Percentiles rank a stretch among this genome's conserved stretches.
Evolutionary conservation across 2,113 vertebrate genomes (phyloP).

Genomic region (Tupaia chinensis): DNA sequence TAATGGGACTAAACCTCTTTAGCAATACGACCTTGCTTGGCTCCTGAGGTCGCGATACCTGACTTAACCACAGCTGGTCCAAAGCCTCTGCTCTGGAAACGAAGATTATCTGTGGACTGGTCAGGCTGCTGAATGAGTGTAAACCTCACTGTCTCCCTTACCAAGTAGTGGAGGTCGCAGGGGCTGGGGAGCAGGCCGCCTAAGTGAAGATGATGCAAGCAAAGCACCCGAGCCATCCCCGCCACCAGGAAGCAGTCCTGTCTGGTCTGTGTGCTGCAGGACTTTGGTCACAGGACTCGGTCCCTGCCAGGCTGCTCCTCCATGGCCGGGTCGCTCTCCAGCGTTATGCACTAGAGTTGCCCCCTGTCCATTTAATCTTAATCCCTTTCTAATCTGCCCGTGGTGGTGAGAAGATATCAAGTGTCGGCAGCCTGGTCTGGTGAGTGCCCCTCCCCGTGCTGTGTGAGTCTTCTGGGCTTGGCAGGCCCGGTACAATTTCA

Average conservation of each 20-base stretch:
- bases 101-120: background rate
- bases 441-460: background rate
- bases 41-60: background rate
- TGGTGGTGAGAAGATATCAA: slow-evolving; percentile 66
- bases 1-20: background rate
- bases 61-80: background rate
- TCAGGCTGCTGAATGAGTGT: background rate
- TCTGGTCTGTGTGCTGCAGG: background rate
- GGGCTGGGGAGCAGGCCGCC: background rate
- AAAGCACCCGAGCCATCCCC: rapidly evolving
- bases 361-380: slow-evolving; percentile 34
- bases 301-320: background rate
- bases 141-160: background rate
- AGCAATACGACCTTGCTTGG: background rate
- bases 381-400: slow-evolving; percentile 50
- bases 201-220: background rate
- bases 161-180: background rate
- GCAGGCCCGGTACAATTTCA: slow-evolving; percentile 74
- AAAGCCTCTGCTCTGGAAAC: background rate
- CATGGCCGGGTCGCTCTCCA: rapidly evolving
- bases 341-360: background rate
- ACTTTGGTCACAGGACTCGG: background rate
- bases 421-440: background rate
- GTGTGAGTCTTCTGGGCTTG: slow-evolving; percentile 16
- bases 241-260: too few relatives aligned